Percentiles rank a stretch among this genome's conserved stretches.
Evolutionary conservation across 2,888 invertebrate species (phyloP).

Genomic region (Eristalis pertinax): DNA sequence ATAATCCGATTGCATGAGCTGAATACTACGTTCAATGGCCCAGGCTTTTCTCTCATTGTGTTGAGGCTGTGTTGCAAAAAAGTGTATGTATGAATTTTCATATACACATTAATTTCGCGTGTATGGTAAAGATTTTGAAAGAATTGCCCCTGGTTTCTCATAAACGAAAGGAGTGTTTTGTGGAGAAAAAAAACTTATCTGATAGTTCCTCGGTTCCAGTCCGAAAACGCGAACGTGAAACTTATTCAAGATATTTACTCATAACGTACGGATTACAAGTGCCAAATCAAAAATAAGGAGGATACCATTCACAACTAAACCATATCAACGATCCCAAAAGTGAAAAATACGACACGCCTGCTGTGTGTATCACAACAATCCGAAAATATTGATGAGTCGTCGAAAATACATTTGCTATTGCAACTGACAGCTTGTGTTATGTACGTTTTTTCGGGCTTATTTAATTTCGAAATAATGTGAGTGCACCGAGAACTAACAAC

Average conservation of each 20-base stretch:
- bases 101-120: constrained; percentile 5
- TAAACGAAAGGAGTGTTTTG: constrained; percentile 1
- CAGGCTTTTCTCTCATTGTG: constrained; percentile 9
- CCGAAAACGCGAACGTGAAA: constrained; percentile 30
- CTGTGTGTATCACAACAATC: constrained; percentile 52
- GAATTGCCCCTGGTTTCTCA: constrained; percentile 9
- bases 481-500: constrained; percentile 13
- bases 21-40: background rate
- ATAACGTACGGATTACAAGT: constrained; percentile 46
- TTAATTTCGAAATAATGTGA: background rate
- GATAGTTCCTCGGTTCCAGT: background rate
- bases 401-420: constrained; percentile 72
- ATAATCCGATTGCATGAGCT: constrained; percentile 39
- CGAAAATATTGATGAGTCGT: constrained; percentile 65
- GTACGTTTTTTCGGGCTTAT: background rate
- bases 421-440: constrained; percentile 67
- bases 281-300: constrained; percentile 39
- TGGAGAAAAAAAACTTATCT: constrained; percentile 21
- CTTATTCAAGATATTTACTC: constrained; percentile 25
- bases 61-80: constrained; percentile 12
- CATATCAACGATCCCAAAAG: constrained; percentile 12
- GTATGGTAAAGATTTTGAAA: constrained; percentile 29
- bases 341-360: constrained; percentile 34
- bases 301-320: background rate
- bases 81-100: background rate